Evolutionary conservation across 2,797 vertebrate genomes (phyloP), one percentile per base, ranked within the genome.

Genomic region (Pipistrellus pygmaeus): DNA sequence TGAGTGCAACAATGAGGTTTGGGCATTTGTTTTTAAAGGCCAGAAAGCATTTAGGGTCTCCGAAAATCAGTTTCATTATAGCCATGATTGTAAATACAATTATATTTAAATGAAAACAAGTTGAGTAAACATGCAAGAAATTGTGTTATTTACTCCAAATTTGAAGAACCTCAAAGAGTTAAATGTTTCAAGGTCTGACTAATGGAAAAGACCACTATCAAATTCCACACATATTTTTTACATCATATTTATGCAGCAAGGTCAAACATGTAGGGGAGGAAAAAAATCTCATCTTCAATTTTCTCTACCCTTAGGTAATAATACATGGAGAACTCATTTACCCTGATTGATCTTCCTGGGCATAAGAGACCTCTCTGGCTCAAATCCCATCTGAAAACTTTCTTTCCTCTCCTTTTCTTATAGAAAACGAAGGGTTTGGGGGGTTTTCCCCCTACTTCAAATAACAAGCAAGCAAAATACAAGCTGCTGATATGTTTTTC

Each of bases 301-400:
- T 97, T 96, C 93, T 97, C 94, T 97, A 68, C 95, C 94, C 64
- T 91, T 94, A 90, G 73, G 32, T 96, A 95, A 95, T 95, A 97
- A 92, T 71, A 96, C 82, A 62, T 17, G 75, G 55, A 97, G 64
- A 97, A 97, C 71, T 96, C 30, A 95, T 97, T 97, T 97, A 91
- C 87, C 69, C 82, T 97, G 90, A 94, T 88, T 96, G 83, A 96
- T 90, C 94, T 97, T 97, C 91, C 87, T 97, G 93, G 68, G 81
- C 76, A 93, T 96, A 96, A 84, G 84, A 97, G 90, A 85, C 12
- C 73, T 92, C 92, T 86, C 94, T 88, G 60, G 87, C 86, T 97
- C 93, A 96, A 96, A 97, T 93, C 32, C 32, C 76, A 62, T 88
- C 69, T 96, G 92, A 95, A 94, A 91, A 95, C 82, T 75, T 53